Evolutionary conservation across 1,140 invertebrate species (phyloP), one percentile per base, ranked within the genome.

Genomic region (Drosophila rufa): DNA sequence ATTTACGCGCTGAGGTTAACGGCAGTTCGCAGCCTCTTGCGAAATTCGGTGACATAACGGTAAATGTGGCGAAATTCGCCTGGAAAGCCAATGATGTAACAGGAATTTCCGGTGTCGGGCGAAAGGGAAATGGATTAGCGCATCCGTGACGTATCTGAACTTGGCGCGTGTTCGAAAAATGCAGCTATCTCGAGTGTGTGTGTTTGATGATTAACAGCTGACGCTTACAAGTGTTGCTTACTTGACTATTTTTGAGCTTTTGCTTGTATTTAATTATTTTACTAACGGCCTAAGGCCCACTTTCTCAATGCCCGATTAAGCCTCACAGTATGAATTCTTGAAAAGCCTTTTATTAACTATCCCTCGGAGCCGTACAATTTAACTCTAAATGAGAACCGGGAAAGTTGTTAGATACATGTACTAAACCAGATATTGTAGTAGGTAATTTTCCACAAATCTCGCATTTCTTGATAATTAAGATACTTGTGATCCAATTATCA

Each of bases 21-120:
- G 36, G n/a, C 17, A 60, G 22, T 22, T 50, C 2, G 50, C 25
- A 25, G 8, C 3, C 36, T 53, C 15, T 40, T 22, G 9, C 17
- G 0, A 33, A 40, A 33, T 38, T 30, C 3, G 30, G 53, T 84
- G 80, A 90, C 68, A 87, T 87, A 87, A 86, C 56, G 48, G 38
- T 46, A 12, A 56, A 46, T 36, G 5, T 56, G 56, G 60, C 56
- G 53, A 48, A 33, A 73, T 66, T 12, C 12, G 27, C 15, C 61
- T 56, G 73, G 59, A 75, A 42, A 45, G 36, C n/a, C 9, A 71
- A 65, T 89, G 85, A 90, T 90, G 67, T 84, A 87, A 90, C 66
- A 40, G 30, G 33, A 40, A 46, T 38, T 17, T 27, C 14, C 43
- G 17, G 38, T 46, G 22, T 38, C 25, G 12, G 19, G n/a, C 40